Evolutionary conservation across 64 coral and sea anemone genomes (phyloP).

Genomic region (Montipora foliosa): DNA sequence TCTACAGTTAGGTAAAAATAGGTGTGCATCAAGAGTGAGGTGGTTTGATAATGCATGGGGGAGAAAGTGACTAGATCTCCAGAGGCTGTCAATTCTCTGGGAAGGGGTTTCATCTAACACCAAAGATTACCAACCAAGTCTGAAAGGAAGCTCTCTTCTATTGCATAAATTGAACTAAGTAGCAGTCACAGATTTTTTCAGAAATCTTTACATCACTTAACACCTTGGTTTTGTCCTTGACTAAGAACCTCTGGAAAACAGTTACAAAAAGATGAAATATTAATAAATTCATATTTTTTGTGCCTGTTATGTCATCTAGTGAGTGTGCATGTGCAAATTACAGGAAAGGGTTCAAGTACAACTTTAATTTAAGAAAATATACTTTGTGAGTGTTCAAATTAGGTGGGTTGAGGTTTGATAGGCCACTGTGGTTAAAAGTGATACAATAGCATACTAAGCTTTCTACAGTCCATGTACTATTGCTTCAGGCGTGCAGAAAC

Average conservation of each 20-base stretch:
- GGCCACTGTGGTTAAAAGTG: background rate
- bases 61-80: background rate
- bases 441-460: conserved; percentile 4
- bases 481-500: background rate
- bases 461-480: conserved; percentile 15
- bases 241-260: background rate
- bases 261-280: background rate
- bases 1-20: background rate
- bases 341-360: background rate
- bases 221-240: background rate
- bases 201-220: background rate
- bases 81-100: background rate
- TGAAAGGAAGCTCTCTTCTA: background rate
- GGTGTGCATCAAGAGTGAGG: background rate
- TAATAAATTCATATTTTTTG: background rate
- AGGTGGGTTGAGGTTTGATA: background rate
- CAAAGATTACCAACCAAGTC: background rate
- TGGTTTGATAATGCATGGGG: background rate
- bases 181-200: background rate
- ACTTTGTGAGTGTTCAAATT: background rate
- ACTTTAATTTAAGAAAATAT: background rate
- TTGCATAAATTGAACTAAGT: background rate
- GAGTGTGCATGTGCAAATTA: conserved; percentile 3
- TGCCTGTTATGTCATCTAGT: background rate
- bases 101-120: background rate